Percentiles rank a stretch among this genome's conserved stretches.
phyloP scores from a whole-genome alignment of 2,888 invertebrate genomes.

The Mythimna pallens region DNA sequence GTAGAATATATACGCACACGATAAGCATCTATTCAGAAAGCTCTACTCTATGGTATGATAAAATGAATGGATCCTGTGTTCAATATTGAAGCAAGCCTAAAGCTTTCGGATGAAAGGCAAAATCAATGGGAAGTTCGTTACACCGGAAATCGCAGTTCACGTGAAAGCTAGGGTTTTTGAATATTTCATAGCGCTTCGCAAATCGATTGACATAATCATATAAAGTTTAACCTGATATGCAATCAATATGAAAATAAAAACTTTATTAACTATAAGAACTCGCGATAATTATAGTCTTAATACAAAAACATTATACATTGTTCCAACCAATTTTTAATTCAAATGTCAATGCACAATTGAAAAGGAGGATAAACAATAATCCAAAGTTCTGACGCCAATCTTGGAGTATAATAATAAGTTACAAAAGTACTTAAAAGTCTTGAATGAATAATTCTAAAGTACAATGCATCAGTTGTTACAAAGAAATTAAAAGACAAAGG shows the following conservation, averaged over 20 bases:
- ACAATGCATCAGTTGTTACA: constrained; percentile 17
- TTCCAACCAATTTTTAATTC: background rate
- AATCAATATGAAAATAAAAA: background rate
- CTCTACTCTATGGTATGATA: background rate
- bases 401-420: constrained; percentile 18
- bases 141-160: constrained; percentile 14
- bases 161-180: constrained; percentile 29
- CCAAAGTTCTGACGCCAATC: constrained; percentile 8
- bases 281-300: background rate
- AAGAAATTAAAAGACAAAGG: constrained; percentile 23
- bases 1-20: background rate
- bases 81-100: constrained; percentile 10
- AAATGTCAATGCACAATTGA: constrained; percentile 14
- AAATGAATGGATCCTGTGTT: background rate
- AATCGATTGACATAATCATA: constrained; percentile 36
- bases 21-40: background rate
- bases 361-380: constrained; percentile 25
- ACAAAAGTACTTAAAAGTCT: constrained; percentile 12
- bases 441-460: constrained; percentile 5
- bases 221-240: constrained; percentile 1
- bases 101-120: constrained; percentile 12
- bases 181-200: constrained; percentile 24
- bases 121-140: constrained; percentile 39
- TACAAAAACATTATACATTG: background rate
- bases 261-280: background rate